phyloP scores from a whole-genome alignment of 2,113 vertebrate genomes.

The Alces alces region DNA sequence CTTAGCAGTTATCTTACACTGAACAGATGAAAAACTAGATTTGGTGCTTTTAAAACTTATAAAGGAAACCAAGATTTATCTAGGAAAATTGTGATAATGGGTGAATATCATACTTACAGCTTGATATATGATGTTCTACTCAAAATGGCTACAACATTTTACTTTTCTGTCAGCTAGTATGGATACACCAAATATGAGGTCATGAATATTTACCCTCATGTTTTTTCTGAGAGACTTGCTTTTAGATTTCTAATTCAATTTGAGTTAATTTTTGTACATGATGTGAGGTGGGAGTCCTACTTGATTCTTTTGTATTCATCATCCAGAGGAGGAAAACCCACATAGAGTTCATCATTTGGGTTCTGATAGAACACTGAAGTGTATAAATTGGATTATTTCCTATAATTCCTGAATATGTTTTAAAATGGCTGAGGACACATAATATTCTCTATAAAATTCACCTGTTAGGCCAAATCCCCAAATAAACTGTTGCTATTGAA shows the following conservation, averaged over 20 bases:
- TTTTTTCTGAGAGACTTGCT: neutral
- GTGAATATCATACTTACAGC: slow-evolving; percentile 58
- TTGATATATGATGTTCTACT: neutral
- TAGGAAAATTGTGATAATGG: slow-evolving; percentile 65
- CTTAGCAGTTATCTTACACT: neutral
- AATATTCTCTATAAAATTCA: neutral
- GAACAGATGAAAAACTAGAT: neutral
- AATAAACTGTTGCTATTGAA: slow-evolving; percentile 57
- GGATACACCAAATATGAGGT: slow-evolving; percentile 59
- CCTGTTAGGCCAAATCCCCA: neutral
- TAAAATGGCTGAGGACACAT: slow-evolving; percentile 63
- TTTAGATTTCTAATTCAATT: neutral
- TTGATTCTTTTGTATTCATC: slow-evolving; percentile 65
- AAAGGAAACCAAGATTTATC: slow-evolving; percentile 55
- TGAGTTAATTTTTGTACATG: neutral
- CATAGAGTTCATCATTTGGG: slow-evolving; percentile 47
- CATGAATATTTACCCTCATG: neutral
- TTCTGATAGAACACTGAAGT: slow-evolving; percentile 75
- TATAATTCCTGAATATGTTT: slow-evolving; percentile 77
- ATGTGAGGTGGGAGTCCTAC: neutral
- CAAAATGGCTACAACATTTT: neutral
- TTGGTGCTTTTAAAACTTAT: slow-evolving; percentile 36
- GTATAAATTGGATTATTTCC: slow-evolving; percentile 66
- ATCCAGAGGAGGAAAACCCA: slow-evolving; percentile 56
- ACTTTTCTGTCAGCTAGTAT: neutral